These are phyloP conservation scores for Xestobium rufovillosum DNA, from an alignment of 2,888 invertebrate species.

Conservation along the genomic window DNA sequence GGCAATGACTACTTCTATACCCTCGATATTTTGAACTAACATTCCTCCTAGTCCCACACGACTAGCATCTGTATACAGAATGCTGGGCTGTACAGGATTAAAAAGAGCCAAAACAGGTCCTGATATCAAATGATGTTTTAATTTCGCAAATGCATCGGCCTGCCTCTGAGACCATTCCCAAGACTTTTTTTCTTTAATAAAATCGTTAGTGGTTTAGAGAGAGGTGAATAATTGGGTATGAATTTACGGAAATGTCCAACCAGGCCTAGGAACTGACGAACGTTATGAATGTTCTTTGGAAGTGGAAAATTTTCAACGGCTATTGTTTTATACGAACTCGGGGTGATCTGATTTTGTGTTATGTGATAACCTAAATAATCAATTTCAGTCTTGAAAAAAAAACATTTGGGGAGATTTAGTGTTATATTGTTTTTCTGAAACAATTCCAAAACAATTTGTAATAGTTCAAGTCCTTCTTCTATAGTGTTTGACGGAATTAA, in stretches of 20 bases:
- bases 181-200: conserved; percentile 10
- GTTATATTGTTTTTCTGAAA: conserved; percentile 15
- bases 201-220: conserved; percentile 24
- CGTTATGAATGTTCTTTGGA: conserved; percentile 25
- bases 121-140: conserved; percentile 16
- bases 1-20: conserved; percentile 13
- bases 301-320: conserved; percentile 26
- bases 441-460: conserved; percentile 15
- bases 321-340: conserved; percentile 23
- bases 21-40: conserved; percentile 16
- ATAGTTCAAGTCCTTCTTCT: conserved; percentile 13
- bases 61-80: conserved; percentile 25
- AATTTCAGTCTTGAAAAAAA: conserved; percentile 22
- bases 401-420: conserved; percentile 23
- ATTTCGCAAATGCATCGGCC: background rate
- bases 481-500: conserved; percentile 22
- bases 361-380: conserved; percentile 28
- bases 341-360: conserved; percentile 21
- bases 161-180: conserved; percentile 2
- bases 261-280: conserved; percentile 30
- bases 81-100: conserved; percentile 15
- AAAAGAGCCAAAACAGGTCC: conserved; percentile 21
- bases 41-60: conserved; percentile 20
- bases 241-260: conserved; percentile 29
- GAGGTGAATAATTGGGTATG: conserved; percentile 23